Evolutionary conservation across 2,113 vertebrate species (phyloP), one percentile per base, ranked within the genome.

Genomic region (Poecile atricapillus): DNA sequence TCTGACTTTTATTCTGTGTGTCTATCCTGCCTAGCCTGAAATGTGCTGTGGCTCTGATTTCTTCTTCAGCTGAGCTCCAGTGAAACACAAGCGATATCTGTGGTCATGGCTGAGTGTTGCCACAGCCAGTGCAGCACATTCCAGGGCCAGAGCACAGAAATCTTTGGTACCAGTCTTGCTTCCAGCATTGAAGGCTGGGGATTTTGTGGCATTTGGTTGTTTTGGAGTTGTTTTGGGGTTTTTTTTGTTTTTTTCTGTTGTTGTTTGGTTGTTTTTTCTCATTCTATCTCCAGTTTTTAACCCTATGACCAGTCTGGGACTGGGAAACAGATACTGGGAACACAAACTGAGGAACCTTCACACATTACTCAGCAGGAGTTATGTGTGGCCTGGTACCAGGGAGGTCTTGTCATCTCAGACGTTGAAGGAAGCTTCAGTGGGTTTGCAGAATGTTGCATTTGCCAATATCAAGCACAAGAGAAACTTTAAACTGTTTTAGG

Each of bases 161-260:
- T 33, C 19, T 20, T 62, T 19, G 5, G 9, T 18, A 28, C 13
- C 31, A 60, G 18, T 12, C 52, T 27, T 16, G 6, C 13, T 93
- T 70, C 43, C 33, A 53, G 15, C 30, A 39, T 22, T 37, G 33
- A 58, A 46, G 6, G 8, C 2, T 70, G 21, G 8, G 12, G 15
- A 0, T 0, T 59, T 69, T 80, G 25, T 50, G 14, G 22, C 22
- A 21, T 33, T 71, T 44, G 7, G 5, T 56, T 49, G 3, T 11
- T 68, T 63, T 30, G 16, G 37, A 19, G 2, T 15, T 49, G 4
- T 39, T 39, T 39, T 39, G 37, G 37, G 37, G 37, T 37, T 37
- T 7, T 37, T 11, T 6, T 4, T 14, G 3, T 14, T 7, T 37
- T 11, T 6, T 4, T 14, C 3, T 14, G 46, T 35, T n/a, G 3